These are phyloP conservation scores for Hydractinia symbiolongicarpus DNA, from an alignment of 30 jellyfish, hydroid and myxozoan species.

Conservation along the genomic window DNA sequence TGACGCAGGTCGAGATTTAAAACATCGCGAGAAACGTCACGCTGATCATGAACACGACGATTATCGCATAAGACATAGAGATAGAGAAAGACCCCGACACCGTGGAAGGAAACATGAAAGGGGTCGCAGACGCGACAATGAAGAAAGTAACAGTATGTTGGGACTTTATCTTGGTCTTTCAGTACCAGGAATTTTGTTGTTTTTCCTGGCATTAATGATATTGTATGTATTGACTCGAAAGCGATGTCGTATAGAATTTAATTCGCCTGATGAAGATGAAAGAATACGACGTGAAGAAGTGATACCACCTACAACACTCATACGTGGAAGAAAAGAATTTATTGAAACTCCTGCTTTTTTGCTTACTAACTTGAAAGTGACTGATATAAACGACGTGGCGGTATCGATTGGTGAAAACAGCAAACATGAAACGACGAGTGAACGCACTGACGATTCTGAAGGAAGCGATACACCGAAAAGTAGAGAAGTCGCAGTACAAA, in stretches of 20 bases:
- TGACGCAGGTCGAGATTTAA: too few species aligned
- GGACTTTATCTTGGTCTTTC: slow-evolving; percentile 5
- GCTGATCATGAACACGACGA: too few species aligned
- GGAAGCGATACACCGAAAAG: background rate
- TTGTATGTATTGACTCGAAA: background rate
- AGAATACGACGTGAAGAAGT: background rate
- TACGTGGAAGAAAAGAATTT: background rate
- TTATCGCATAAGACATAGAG: too few species aligned
- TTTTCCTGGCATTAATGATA: background rate
- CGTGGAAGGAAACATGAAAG: background rate
- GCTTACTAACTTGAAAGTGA: too few species aligned
- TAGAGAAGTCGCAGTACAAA: too few species aligned
- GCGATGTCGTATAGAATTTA: background rate
- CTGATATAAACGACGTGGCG: too few species aligned
- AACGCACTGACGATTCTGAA: background rate
- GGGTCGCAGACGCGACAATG: background rate
- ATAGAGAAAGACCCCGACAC: background rate
- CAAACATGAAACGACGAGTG: too few species aligned
- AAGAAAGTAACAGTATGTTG: background rate
- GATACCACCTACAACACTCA: background rate
- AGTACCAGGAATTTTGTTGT: slow-evolving; percentile 2
- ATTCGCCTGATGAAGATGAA: background rate
- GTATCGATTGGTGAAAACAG: too few species aligned
- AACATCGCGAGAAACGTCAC: too few species aligned
- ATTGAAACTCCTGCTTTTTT: background rate